phyloP scores from a whole-genome alignment of 1,140 invertebrate species.

The Wasmannia auropunctata region DNA sequence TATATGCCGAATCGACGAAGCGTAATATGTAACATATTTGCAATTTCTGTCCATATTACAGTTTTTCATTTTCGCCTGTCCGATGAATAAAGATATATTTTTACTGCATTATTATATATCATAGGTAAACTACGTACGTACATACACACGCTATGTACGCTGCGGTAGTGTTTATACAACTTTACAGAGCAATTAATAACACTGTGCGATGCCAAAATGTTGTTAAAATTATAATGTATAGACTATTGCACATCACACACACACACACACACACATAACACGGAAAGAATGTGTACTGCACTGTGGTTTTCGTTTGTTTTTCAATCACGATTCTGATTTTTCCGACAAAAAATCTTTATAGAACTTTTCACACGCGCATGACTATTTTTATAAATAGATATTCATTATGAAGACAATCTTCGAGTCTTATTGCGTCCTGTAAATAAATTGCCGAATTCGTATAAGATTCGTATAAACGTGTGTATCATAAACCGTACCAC shows the following conservation, averaged over 20 bases:
- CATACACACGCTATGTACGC: constrained; percentile 16
- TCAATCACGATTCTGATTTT: constrained; percentile 46
- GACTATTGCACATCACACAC: constrained; percentile 14
- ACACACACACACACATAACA: background rate
- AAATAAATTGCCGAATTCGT: constrained; percentile 76
- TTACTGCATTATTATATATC: constrained; percentile 58
- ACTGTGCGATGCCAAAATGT: constrained; percentile 57
- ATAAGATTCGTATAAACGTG: constrained; percentile 58
- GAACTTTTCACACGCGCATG: constrained; percentile 75
- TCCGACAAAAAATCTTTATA: constrained; percentile 67
- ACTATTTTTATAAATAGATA: constrained; percentile 80
- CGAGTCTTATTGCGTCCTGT: constrained; percentile 80
- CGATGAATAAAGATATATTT: constrained; percentile 62
- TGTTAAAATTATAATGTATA: constrained; percentile 49
- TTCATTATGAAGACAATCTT: constrained; percentile 80
- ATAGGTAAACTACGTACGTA: constrained; percentile 37
- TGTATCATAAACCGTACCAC: constrained; percentile 70
- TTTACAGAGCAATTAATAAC: constrained; percentile 29
- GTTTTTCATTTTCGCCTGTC: constrained; percentile 55
- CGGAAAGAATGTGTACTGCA: background rate
- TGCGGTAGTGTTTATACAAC: constrained; percentile 17
- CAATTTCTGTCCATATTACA: constrained; percentile 61
- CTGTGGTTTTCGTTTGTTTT: constrained; percentile 39
- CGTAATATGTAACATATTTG: constrained; percentile 64
- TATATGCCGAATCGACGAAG: constrained; percentile 41